Conservation (phyloP, 2,113 vertebrate species). For the Stomatorhinus ivindoensis region DNA sequence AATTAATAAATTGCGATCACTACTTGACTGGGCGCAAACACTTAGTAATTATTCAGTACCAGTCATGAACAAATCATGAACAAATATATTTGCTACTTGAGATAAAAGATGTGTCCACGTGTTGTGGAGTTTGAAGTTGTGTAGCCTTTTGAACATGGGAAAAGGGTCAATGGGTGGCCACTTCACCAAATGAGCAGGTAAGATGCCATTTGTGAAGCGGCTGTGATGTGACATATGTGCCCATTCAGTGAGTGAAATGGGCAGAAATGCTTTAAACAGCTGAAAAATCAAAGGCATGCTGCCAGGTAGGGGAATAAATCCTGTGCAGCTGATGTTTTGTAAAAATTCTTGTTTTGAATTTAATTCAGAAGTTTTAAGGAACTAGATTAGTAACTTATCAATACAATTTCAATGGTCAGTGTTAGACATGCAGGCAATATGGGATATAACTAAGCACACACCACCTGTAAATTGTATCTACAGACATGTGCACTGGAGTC, state of each 20-base stretch:
- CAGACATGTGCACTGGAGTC: neutral
- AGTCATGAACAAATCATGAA: too few relatives aligned
- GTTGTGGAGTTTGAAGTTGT: slow-evolving; percentile 15
- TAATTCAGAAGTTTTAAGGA: neutral
- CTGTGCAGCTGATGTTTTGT: neutral
- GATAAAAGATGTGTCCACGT: too few relatives aligned
- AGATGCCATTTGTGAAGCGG: neutral
- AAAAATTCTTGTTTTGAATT: neutral
- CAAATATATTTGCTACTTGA: too few relatives aligned
- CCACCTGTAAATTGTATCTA: neutral
- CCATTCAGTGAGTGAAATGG: neutral
- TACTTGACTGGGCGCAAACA: too few relatives aligned
- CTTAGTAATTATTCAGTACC: too few relatives aligned
- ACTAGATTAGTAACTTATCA: neutral
- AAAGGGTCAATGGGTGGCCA: neutral
- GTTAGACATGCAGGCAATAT: neutral
- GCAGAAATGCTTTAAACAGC: neutral
- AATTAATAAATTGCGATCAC: too few relatives aligned
- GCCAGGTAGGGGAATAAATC: neutral
- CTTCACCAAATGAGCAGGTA: neutral
- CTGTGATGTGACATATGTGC: neutral
- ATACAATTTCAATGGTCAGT: neutral
- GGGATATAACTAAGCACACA: neutral
- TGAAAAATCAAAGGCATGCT: neutral
- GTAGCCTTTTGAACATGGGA: slow-evolving; percentile 27